A percentile compares a stretch with the other conserved stretches of the same genome.
These are phyloP conservation scores for Engraulis encrasicolus DNA, from an alignment of 2,113 vertebrate genomes.

Conservation along the genomic window DNA sequence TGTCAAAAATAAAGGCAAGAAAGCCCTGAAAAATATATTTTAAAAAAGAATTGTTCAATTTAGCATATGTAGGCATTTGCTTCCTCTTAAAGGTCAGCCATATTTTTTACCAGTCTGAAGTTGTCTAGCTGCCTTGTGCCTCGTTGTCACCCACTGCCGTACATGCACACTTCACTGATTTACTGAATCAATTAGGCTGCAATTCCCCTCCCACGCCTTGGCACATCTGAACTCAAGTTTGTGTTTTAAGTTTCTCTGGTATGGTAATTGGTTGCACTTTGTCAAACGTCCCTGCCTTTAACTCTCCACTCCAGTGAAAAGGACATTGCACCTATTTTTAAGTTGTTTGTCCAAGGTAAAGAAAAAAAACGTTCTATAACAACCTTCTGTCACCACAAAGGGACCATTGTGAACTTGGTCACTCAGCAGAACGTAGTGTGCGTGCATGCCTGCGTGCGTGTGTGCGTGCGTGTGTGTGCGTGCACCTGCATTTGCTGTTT, in stretches of 20 bases:
- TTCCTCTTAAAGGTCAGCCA: neutral
- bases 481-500: no score
- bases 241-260: neutral
- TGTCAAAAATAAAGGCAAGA: no score
- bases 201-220: neutral
- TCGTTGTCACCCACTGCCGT: neutral
- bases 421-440: neutral
- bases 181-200: neutral
- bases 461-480: no score
- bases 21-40: no score
- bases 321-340: neutral
- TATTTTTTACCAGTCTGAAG: neutral
- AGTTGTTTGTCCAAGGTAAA: neutral
- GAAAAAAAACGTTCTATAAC: neutral
- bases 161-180: neutral
- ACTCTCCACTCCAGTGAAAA: neutral
- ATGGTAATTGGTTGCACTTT: neutral
- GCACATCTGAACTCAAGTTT: neutral
- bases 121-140: neutral
- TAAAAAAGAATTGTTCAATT: no score
- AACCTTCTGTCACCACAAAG: neutral
- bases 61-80: no score
- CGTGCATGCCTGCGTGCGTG: slow-evolving; percentile 10
- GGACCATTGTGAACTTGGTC: neutral
- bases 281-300: neutral